Evolutionary conservation across 2,888 invertebrate genomes (phyloP), one percentile per base, ranked within the genome.

Genomic region (Bruchidius siliquastri): DNA sequence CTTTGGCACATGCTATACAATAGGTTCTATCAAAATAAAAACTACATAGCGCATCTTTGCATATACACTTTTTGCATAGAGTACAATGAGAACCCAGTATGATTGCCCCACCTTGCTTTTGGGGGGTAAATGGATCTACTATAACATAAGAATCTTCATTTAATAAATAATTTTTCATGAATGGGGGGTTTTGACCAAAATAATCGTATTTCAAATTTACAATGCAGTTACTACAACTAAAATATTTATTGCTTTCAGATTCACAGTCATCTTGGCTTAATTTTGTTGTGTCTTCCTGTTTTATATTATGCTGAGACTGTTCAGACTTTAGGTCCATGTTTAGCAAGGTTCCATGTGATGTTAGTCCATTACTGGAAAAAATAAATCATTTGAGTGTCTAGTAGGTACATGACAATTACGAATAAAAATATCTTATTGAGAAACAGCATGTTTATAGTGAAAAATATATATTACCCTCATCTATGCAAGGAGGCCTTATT

Each of bases 91-190:
- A 89, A 0, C 96, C 97, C 21, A 96, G 83, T 2, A 95, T 88
- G 76, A 95, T 86, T 81, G 92, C 92, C 85, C 95, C 93, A n/a
- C 92, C 91, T 83, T 90, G 91, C 73, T 91, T 91, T 6, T 92
- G 91, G 0, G 92, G 90, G 80, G 91, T 90, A 83, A 96, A 96
- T 0, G 96, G 96, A 87, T 96, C 96, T 82, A 93, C 93, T 90
- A 94, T 93, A 0, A 96, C 86, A 85, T 93, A 97, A 76, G 91
- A 92, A 49, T 94, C 90, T 83, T 95, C 94, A 78, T 89, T 87
- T 73, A 95, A 90, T 66, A 87, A 85, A 67, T 94, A 87, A 74
- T 91, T 90, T 77, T 91, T 90, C 0, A 91, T 90, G 84, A 94
- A 95, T 2, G 93, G 92, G 22, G 96, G 94, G 76, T 89, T 89